Evolutionary conservation across 2,888 invertebrate genomes (phyloP).

Genomic region (Caenorhabditis sulstoni): DNA sequence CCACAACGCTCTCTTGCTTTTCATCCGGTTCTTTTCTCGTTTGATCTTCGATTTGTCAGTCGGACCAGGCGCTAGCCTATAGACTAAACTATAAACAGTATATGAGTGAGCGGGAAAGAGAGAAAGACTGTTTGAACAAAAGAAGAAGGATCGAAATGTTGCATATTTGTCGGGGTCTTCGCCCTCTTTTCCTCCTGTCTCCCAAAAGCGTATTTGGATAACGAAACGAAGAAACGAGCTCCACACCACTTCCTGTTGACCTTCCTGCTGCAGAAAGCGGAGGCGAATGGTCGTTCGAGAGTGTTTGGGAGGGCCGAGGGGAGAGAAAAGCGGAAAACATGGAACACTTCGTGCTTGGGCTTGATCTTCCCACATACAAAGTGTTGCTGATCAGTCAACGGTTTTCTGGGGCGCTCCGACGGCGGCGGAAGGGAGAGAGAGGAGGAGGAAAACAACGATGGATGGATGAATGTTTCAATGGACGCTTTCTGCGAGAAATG

Average conservation of each 20-base stretch:
- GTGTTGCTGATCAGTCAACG: conserved; percentile 54
- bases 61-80: background rate
- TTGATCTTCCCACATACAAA: conserved; percentile 35
- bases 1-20: too few relatives aligned
- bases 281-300: too few relatives aligned
- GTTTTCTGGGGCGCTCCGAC: conserved; percentile 7
- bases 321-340: background rate
- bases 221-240: background rate
- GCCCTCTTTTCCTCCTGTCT: background rate
- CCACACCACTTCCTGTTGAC: conserved; percentile 8
- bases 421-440: background rate
- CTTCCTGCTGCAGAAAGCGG: background rate
- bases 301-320: background rate
- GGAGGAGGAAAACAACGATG: background rate
- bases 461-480: conserved; percentile 12
- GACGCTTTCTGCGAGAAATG: background rate
- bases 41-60: conserved; percentile 39
- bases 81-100: too few relatives aligned
- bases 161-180: conserved; percentile 5
- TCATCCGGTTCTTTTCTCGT: conserved; percentile 31
- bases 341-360: conserved; percentile 14
- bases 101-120: background rate
- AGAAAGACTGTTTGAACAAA: conserved; percentile 8
- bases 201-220: background rate
- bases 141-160: background rate